Evolutionary conservation across 2,113 vertebrate genomes (phyloP), one percentile per base, ranked within the genome.

Genomic region (Hemiprocne comata): DNA sequence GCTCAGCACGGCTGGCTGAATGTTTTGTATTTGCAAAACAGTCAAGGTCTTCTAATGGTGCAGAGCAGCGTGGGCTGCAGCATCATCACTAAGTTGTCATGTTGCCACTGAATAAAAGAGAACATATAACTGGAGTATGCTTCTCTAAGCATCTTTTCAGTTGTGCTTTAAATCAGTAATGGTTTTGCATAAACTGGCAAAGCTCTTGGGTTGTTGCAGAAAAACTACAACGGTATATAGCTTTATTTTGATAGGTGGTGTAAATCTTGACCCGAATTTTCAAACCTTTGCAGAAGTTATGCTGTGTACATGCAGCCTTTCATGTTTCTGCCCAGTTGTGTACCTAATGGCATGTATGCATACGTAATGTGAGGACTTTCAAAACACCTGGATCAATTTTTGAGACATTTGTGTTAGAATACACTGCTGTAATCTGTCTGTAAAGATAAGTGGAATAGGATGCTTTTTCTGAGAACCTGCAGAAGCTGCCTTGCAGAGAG

Each of bases 21-120:
- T 76, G 87, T 57, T 94, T 94, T 72, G 46, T 89, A 73, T 93
- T 87, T 96, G 91, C 87, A 94, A 85, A 94, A 70, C 85, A 91
- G 72, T 87, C 50, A 60, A 81, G 93, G 85, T 93, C 71, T 66
- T 87, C 87, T 89, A 82, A 85, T 31, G 85, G 51, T 66, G 81
- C 82, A 83, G 91, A 51, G 77, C 81, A 76, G 91, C 0, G 82
- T 93, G 89, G 91, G 87, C 78, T 94, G 69, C 72, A 78, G 66
- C 77, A 50, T 44, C 73, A 51, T 53, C 11, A 7, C 87, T 46
- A 44, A 89, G 57, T 58, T 81, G 53, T 91, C 78, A 80, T 38
- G 28, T 57, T 94, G 67, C 84, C 64, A 58, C 87, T 87, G 89
- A 91, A 93, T 94, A 82, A 72, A 50, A 60, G 69, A 61, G 61